Conservation (phyloP, 2,888 invertebrate genomes). For the Rugalucina vietnamica region DNA sequence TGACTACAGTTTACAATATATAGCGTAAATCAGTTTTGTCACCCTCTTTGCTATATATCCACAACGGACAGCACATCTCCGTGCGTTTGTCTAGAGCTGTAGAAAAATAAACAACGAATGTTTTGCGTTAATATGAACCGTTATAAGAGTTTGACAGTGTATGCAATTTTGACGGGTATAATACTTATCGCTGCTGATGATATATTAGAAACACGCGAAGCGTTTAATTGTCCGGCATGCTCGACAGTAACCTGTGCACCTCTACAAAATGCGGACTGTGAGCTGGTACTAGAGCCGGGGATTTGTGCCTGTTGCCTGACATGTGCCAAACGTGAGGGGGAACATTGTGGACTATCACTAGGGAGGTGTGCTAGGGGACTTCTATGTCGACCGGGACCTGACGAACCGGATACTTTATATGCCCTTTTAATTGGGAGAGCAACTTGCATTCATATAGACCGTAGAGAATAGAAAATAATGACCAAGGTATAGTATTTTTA, state of each 20-base stretch:
- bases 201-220: not conserved
- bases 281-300: slow-evolving; percentile 54
- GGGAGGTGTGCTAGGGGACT: slow-evolving; percentile 50
- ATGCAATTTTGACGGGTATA: not conserved
- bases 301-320: slow-evolving; percentile 50
- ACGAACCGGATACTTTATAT: slow-evolving; percentile 41
- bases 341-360: slow-evolving; percentile 46
- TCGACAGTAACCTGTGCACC: slow-evolving; percentile 38
- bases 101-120: no score
- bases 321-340: slow-evolving; percentile 47
- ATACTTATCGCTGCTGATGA: not conserved
- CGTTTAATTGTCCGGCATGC: slow-evolving; percentile 46
- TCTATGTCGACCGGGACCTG: slow-evolving; percentile 36
- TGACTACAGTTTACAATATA: no score
- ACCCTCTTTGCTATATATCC: no score
- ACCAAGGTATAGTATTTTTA: no score
- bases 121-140: not conserved
- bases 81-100: no score
- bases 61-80: no score
- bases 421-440: slow-evolving; percentile 46
- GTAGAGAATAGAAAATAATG: no score
- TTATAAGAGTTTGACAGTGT: not conserved
- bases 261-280: slow-evolving; percentile 22
- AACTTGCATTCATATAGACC: not conserved
- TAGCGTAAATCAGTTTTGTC: no score